Conservation (phyloP, 2,797 vertebrate genomes). For the Cyclopterus lumpus region DNA sequence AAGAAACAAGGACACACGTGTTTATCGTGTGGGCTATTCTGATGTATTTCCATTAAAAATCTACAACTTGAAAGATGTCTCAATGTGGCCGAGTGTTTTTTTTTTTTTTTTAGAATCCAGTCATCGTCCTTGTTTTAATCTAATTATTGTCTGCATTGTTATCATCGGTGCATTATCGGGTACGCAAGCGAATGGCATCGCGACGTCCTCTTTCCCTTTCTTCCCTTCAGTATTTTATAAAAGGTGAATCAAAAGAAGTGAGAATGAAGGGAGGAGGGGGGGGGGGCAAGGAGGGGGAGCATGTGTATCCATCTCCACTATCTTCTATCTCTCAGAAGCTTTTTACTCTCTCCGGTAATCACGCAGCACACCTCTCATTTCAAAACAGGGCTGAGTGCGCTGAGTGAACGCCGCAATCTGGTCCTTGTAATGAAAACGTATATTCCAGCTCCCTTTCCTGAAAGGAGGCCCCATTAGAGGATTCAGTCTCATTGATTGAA, state of each 20-base stretch:
- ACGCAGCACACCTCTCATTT: slow-evolving; percentile 78
- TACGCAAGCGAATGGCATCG: slow-evolving; percentile 23
- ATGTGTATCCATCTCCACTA: slow-evolving; percentile 52
- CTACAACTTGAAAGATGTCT: slow-evolving; percentile 5
- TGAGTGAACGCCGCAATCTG: slow-evolving; percentile 71
- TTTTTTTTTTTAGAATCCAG: slow-evolving; percentile 41
- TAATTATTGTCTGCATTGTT: slow-evolving; percentile 5
- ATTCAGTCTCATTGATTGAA: slow-evolving; percentile 83
- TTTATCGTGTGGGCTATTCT: background rate
- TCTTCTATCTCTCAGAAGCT: slow-evolving; percentile 65
- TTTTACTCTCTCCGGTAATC: slow-evolving; percentile 72
- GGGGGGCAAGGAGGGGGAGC: background rate
- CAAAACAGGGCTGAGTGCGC: slow-evolving; percentile 72
- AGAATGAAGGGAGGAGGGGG: slow-evolving; percentile 26
- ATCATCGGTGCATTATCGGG: slow-evolving; percentile 42
- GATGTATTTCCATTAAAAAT: slow-evolving; percentile 8
- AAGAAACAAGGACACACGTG: background rate
- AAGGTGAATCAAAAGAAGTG: slow-evolving; percentile 60
- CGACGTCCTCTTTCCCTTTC: slow-evolving; percentile 42
- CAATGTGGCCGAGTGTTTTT: background rate
- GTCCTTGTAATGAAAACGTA: slow-evolving; percentile 80
- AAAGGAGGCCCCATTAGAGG: slow-evolving; percentile 82
- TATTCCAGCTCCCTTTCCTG: slow-evolving; percentile 78
- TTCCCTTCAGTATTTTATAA: slow-evolving; percentile 54
- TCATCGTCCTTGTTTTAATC: slow-evolving; percentile 34